Percentiles rank a stretch among this genome's conserved stretches.
These are phyloP conservation scores for Ciona savignyi DNA, from an alignment of 23 tunicate species.

Conservation along the genomic window DNA sequence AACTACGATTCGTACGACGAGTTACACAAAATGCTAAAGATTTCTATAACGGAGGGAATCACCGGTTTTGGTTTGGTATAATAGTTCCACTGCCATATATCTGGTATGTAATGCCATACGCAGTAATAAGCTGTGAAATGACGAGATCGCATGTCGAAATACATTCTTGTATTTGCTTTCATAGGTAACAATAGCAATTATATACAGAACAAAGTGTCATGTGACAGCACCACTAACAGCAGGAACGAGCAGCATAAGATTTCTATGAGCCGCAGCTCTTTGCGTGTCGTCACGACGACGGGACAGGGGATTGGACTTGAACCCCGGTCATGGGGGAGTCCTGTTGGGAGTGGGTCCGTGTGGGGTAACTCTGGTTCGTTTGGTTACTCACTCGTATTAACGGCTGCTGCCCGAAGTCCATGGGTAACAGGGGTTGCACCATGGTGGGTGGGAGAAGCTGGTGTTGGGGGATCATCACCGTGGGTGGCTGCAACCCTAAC, in stretches of 20 bases:
- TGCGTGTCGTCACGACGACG: constrained; percentile 71
- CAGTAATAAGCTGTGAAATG: background rate
- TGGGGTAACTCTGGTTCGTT: constrained; percentile 2
- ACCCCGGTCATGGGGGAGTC: constrained; percentile 98
- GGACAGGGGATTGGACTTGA: constrained; percentile 86
- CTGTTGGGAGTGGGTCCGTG: constrained; percentile 41
- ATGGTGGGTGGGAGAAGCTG: constrained; percentile 2
- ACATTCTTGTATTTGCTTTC: background rate
- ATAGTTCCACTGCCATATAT: background rate
- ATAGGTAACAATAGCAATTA: background rate
- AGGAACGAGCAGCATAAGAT: background rate
- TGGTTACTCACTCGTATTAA: constrained; percentile 5
- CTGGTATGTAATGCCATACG: too few relatives aligned
- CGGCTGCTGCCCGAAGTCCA: constrained; percentile 36
- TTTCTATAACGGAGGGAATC: constrained; percentile 85
- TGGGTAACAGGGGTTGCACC: constrained; percentile 7
- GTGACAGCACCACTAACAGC: constrained; percentile 1
- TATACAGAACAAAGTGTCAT: constrained; percentile 1
- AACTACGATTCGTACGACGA: constrained; percentile 83
- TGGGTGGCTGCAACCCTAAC: constrained; percentile 14
- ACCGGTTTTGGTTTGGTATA: constrained; percentile 75
- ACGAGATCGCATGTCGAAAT: background rate
- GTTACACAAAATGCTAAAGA: constrained; percentile 57
- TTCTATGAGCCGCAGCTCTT: background rate
- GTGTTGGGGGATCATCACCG: constrained; percentile 16